phyloP scores from a whole-genome alignment of 2,113 vertebrate species.

The Phyllopteryx taeniolatus region DNA sequence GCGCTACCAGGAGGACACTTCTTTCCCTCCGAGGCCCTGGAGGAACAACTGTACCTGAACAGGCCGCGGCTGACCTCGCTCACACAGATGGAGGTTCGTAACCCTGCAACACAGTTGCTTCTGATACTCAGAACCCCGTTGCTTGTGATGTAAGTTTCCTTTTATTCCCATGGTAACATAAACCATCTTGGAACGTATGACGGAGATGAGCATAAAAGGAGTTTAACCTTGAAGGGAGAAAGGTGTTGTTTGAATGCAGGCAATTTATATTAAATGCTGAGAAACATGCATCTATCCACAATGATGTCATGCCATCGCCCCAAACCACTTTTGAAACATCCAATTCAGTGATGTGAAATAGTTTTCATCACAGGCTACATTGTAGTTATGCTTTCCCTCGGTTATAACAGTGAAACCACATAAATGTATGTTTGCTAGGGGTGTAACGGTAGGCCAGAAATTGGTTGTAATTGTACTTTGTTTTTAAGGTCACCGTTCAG shows the following conservation, averaged over 20 bases:
- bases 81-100: slow-evolving; percentile 83
- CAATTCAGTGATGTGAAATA: no score
- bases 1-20: slow-evolving; percentile 83
- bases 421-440: no score
- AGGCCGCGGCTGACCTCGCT: slow-evolving; percentile 85
- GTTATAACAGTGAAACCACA: no score
- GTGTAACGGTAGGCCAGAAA: no score
- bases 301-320: no score
- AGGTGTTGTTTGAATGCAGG: neutral
- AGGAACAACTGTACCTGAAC: slow-evolving; percentile 97
- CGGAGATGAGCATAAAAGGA: neutral
- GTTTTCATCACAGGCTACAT: no score
- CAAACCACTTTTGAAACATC: no score
- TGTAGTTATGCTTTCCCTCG: no score
- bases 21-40: slow-evolving; percentile 93
- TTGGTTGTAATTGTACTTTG: no score
- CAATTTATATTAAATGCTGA: neutral
- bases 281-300: neutral
- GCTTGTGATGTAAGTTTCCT: neutral
- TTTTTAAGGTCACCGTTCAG: no score
- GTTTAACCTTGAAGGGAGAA: neutral
- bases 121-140: no score
- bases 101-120: neutral
- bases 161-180: neutral
- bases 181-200: neutral